Evolutionary conservation across 2,113 vertebrate species (phyloP), one percentile per base, ranked within the genome.

Genomic region (Ptilonorhynchus violaceus): DNA sequence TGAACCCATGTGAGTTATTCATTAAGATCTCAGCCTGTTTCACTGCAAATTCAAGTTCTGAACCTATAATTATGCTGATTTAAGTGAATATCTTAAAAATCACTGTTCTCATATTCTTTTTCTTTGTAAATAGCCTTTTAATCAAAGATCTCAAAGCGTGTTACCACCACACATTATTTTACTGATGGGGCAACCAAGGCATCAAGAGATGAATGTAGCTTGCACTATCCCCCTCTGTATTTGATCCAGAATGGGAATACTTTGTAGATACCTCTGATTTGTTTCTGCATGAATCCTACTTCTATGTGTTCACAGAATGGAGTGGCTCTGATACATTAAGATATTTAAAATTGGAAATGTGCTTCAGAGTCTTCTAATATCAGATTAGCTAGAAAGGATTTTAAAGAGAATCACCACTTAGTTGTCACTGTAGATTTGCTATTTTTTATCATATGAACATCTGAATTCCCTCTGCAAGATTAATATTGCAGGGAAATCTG

Each of bases 381-480:
- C 81, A 90, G 63, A 84, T 91, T 66, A 85, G 31, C 28, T 79
- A 66, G 75, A 73, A 93, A 89, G 39, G 42, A 55, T 91, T 95
- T 88, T 69, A 68, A 92, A 84, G 70, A 66, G 92, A 93, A 90
- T 84, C 63, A 52, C 73, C 52, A 37, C 35, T 67, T 88, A 55
- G 50, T 85, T 96, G 82, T 88, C 93, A 88, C 35, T 77, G 27
- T 91, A 88, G 67, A 52, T 94, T 85, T 88, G 27, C 33, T 88
- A 9, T 75, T 91, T 92, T 94, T 93, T 67, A 33, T 89, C 49
- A 37, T 63, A 64, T 52, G 46, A 76, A 70, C 63, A 80, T 89
- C 67, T 84, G 82, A 96, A 90, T 93, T 96, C 78, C 85, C 72
- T 93, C 59, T 86, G 63, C 30, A 80, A 88, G 63, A 77, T 79